A percentile compares a stretch with the other conserved stretches of the same genome.
These are phyloP conservation scores for Crypturellus tataupa DNA, from an alignment of 2,797 vertebrate genomes.

Conservation along the genomic window DNA sequence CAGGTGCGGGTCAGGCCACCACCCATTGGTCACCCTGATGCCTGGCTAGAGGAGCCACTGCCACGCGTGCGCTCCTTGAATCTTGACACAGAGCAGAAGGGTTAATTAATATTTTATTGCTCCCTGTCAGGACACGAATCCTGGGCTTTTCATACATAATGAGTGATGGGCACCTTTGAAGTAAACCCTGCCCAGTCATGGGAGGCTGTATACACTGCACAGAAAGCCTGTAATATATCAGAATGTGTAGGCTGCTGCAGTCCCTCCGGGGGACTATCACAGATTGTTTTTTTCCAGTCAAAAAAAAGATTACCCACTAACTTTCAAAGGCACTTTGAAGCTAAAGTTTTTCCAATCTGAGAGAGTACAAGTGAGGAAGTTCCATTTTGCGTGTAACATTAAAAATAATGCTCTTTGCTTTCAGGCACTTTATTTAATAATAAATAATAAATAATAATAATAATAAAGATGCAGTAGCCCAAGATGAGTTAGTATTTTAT, in stretches of 20 bases:
- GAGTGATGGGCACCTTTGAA: not conserved
- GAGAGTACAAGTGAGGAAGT: not conserved
- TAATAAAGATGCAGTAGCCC: not conserved
- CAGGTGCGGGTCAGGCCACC: not conserved
- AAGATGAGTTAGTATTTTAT: not conserved
- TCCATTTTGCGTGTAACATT: accelerated
- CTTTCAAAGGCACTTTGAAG: not conserved
- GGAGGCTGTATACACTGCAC: not conserved
- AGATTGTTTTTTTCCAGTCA: not conserved
- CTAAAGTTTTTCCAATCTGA: not conserved
- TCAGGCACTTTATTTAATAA: not conserved
- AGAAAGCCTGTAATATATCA: accelerated
- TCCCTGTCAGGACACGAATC: not conserved
- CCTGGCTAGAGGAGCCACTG: not conserved
- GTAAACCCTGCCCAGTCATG: not conserved
- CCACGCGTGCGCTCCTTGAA: not conserved
- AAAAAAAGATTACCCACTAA: not conserved
- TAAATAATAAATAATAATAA: too few species aligned
- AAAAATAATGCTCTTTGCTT: not conserved
- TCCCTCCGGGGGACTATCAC: not conserved
- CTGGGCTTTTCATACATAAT: not conserved
- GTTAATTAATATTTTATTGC: not conserved
- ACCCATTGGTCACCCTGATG: not conserved
- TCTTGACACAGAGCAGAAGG: not conserved
- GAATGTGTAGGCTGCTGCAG: not conserved